phyloP scores from a whole-genome alignment of 2,888 invertebrate species.

The Bellardia bayeri region DNA sequence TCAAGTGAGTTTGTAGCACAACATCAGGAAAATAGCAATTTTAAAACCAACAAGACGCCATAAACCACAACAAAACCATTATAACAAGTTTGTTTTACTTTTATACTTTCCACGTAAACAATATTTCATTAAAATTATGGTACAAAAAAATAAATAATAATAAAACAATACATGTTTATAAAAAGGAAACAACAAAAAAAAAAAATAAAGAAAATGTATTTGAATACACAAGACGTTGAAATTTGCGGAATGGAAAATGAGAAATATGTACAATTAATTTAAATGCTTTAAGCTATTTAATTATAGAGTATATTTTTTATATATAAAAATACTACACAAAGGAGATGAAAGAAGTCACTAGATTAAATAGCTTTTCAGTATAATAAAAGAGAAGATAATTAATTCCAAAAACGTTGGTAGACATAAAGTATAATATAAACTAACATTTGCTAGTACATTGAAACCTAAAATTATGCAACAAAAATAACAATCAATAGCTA shows the following conservation, averaged over 20 bases:
- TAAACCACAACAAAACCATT: slow-evolving; percentile 20
- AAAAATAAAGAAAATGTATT: slow-evolving; percentile 20
- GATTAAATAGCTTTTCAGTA: too few relatives aligned
- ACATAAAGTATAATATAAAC: not conserved
- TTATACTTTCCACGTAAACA: slow-evolving; percentile 17
- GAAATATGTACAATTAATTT: too few relatives aligned
- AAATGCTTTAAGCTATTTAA: slow-evolving; percentile 9
- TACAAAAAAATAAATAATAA: not conserved
- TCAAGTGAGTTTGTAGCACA: not conserved
- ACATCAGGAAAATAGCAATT: slow-evolving; percentile 4
- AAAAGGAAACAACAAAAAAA: slow-evolving; percentile 18
- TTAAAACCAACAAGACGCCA: slow-evolving; percentile 11
- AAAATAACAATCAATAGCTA: too few relatives aligned
- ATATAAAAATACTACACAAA: too few relatives aligned
- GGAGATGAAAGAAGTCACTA: too few relatives aligned
- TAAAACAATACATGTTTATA: slow-evolving; percentile 1
- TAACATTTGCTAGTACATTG: too few relatives aligned
- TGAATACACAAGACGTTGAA: not conserved
- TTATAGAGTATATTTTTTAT: not conserved
- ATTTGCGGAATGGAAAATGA: too few relatives aligned
- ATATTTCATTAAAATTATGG: slow-evolving; percentile 40
- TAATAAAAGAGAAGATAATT: too few relatives aligned
- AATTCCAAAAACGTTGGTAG: too few relatives aligned
- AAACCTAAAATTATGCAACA: too few relatives aligned
- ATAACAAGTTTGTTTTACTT: slow-evolving; percentile 16